Base-by-base conservation (phyloP, 1,140 invertebrate species). In the Pseudomyrmex concolor region DNA sequence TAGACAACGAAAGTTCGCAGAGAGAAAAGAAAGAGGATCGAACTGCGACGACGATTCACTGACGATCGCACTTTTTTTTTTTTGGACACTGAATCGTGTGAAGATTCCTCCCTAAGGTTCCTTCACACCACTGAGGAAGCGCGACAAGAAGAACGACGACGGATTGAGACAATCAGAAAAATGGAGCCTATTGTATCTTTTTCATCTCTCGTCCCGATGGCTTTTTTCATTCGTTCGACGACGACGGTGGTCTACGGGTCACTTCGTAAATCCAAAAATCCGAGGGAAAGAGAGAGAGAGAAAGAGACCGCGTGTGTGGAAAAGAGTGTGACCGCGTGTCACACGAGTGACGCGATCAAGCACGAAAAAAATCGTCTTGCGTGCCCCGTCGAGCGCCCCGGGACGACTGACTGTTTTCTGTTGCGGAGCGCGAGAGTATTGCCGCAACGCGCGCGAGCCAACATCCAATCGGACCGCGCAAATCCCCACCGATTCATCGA, bases 361-460 rank as follows among this genome's bases (percentile, higher is more conserved):
- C 71, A 4, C 72, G 22, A 34, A 34, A 34, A n/a, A n/a, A 12
- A 82, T 62, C 83, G 64, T 64, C 72, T 7, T 84, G 51, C 83
- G 71, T 84, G 12, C 85, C 89, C 84, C 87, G 63, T 83, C 76
- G 91, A 90, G 86, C 90, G 91, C 82, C 91, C 89, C 89, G 89
- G 88, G 90, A 91, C 89, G 91, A 94, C 93, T 93, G 92, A 92
- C 83, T 89, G 70, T 85, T 90, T 80, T 80, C 76, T 66, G 67
- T 48, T 72, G 84, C 62, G 81, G 87, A 84, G 87, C 90, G 68
- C 81, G 80, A 85, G 86, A 90, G 90, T 92, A 92, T 92, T 90
- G 90, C 89, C 84, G 84, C 84, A 86, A 83, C 84, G 91, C 90
- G 92, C 93, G 92, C 93, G 93, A 93, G 93, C 93, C 93, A 87